phyloP scores from a whole-genome alignment of 1,140 invertebrate genomes.

The Eurytemora carolleeae region DNA sequence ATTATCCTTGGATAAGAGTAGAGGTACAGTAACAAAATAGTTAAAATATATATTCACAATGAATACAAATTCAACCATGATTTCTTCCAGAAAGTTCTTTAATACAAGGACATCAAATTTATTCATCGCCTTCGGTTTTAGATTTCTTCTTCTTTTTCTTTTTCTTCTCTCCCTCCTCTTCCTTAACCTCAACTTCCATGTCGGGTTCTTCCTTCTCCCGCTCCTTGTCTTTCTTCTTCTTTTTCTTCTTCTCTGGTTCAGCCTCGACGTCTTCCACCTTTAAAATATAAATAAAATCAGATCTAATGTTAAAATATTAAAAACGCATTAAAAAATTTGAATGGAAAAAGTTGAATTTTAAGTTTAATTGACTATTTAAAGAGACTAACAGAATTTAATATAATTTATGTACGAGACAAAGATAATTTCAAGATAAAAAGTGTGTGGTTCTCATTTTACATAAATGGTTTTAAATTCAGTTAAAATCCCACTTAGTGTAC shows the following conservation, averaged over 20 bases:
- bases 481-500: no score
- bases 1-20: no score
- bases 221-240: slow-evolving; percentile 16
- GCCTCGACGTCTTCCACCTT: slow-evolving; percentile 6
- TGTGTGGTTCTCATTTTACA: no score
- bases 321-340: not conserved
- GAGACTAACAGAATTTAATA: slow-evolving; percentile 15
- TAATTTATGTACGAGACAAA: not conserved
- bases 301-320: not conserved
- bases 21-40: no score
- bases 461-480: no score
- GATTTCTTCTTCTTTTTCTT: not conserved
- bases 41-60: no score
- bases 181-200: not conserved
- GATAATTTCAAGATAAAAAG: no score
- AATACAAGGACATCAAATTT: no score
- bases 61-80: no score
- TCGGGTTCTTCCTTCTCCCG: slow-evolving; percentile 11
- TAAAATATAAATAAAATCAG: not conserved
- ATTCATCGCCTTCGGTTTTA: not conserved
- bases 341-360: no score
- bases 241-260: slow-evolving; percentile 6
- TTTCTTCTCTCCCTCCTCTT: not conserved
- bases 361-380: slow-evolving; percentile 18
- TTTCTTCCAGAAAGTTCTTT: no score